Conservation (phyloP, 2,888 invertebrate genomes). For the Sabatieria punctata region DNA sequence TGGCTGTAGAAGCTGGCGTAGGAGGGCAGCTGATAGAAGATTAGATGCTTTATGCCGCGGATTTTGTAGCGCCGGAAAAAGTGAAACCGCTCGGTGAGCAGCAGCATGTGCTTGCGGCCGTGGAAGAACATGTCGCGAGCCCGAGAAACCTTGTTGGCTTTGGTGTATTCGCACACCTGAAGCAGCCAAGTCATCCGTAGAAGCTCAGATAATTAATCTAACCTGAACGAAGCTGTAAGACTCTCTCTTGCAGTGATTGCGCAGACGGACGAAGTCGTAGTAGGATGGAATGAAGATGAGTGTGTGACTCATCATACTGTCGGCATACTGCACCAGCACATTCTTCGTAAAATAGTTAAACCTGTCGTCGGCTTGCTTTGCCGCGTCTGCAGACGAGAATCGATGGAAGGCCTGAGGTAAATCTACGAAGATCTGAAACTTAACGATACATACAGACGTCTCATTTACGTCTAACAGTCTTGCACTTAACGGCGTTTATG, state of each 20-base stretch:
- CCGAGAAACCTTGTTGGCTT: constrained; percentile 47
- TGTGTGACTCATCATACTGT: constrained; percentile 61
- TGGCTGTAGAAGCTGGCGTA: constrained; percentile 84
- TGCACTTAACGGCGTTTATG: too few relatives aligned
- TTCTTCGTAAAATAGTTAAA: constrained; percentile 58
- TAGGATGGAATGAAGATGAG: constrained; percentile 81
- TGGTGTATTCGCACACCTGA: constrained; percentile 40
- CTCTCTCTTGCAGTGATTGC: constrained; percentile 79
- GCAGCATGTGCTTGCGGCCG: constrained; percentile 64
- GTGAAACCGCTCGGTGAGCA: constrained; percentile 86
- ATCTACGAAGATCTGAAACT: constrained; percentile 23
- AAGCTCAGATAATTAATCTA: too few relatives aligned
- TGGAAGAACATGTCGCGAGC: constrained; percentile 86
- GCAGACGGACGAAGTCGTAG: constrained; percentile 76
- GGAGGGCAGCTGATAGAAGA: constrained; percentile 82
- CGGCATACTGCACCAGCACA: constrained; percentile 37
- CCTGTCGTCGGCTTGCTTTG: constrained; percentile 53
- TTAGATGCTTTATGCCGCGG: constrained; percentile 64
- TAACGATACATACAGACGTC: too few relatives aligned
- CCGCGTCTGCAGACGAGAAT: constrained; percentile 43
- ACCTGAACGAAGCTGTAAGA: constrained; percentile 68
- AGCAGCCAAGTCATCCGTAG: too few relatives aligned
- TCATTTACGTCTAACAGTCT: too few relatives aligned
- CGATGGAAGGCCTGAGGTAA: constrained; percentile 49
- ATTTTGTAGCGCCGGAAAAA: constrained; percentile 50